Percentiles rank a stretch among this genome's conserved stretches.
Conservation (phyloP, 2,888 invertebrate species). For the Phengaris alcon region DNA sequence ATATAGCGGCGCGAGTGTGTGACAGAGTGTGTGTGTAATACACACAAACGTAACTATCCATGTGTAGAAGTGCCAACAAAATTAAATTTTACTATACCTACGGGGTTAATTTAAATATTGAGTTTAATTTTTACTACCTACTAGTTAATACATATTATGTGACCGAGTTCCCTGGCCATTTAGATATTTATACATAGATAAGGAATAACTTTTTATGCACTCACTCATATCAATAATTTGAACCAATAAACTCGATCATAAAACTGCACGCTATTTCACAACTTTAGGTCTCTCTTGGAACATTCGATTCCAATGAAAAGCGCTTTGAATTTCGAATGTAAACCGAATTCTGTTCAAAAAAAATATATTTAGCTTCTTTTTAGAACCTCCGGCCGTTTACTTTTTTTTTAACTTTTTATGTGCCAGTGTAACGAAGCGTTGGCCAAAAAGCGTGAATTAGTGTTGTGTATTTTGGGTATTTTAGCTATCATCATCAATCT, state of each 20-base stretch:
- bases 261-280: constrained; percentile 11
- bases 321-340: constrained; percentile 5
- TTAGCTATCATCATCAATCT: neutral
- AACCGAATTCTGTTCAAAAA: constrained; percentile 1
- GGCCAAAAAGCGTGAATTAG: neutral
- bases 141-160: neutral
- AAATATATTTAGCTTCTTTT: neutral
- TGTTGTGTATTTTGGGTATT: constrained; percentile 1
- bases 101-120: no score
- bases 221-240: no score
- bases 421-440: neutral
- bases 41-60: no score
- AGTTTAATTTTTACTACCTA: no score
- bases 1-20: no score
- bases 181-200: neutral
- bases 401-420: constrained; percentile 36
- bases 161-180: neutral
- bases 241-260: neutral
- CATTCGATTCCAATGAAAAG: neutral
- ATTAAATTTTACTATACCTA: no score
- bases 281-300: neutral
- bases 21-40: no score
- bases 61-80: no score
- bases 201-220: neutral
- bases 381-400: neutral